phyloP scores from a whole-genome alignment of 2,888 invertebrate species.

The Dilophus febrilis region DNA sequence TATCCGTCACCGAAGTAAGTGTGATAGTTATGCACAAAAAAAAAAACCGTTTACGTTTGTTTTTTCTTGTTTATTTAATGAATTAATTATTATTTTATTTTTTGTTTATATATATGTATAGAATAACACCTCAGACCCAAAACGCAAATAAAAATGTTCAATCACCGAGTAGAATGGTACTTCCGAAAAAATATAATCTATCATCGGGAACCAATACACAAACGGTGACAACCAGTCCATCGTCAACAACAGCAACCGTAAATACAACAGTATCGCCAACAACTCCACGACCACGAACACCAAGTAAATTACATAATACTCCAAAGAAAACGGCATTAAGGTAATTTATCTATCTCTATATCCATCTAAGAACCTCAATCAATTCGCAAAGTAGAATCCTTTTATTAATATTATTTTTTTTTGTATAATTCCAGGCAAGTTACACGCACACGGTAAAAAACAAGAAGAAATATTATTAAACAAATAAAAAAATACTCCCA shows the following conservation, averaged over 20 bases:
- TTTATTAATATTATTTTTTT: too few species aligned
- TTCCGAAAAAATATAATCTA: slow-evolving; percentile 27
- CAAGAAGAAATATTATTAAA: too few species aligned
- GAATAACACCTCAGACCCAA: slow-evolving; percentile 15
- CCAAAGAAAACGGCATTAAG: slow-evolving; percentile 24
- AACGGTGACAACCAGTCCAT: slow-evolving; percentile 11
- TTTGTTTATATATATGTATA: slow-evolving; percentile 4
- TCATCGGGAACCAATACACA: too few species aligned
- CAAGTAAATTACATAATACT: slow-evolving; percentile 23
- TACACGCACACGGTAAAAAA: too few species aligned
- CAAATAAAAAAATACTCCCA: too few species aligned
- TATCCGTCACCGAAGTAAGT: slow-evolving; percentile 30
- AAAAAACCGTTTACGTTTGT: slow-evolving; percentile 5
- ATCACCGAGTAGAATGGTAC: slow-evolving; percentile 29
- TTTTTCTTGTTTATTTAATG: slow-evolving; percentile 10
- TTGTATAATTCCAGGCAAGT: too few species aligned
- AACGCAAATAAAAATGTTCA: slow-evolving; percentile 20
- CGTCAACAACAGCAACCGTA: slow-evolving; percentile 12
- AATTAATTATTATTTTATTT: slow-evolving; percentile 8
- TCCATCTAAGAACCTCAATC: too few species aligned
- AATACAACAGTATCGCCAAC: slow-evolving; percentile 16
- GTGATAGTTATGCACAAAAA: neutral
- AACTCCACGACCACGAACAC: slow-evolving; percentile 19
- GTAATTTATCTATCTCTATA: too few species aligned
- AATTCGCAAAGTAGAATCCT: too few species aligned